Conservation (phyloP, 2,797 vertebrate species). For the Centroberyx gerrardi region DNA sequence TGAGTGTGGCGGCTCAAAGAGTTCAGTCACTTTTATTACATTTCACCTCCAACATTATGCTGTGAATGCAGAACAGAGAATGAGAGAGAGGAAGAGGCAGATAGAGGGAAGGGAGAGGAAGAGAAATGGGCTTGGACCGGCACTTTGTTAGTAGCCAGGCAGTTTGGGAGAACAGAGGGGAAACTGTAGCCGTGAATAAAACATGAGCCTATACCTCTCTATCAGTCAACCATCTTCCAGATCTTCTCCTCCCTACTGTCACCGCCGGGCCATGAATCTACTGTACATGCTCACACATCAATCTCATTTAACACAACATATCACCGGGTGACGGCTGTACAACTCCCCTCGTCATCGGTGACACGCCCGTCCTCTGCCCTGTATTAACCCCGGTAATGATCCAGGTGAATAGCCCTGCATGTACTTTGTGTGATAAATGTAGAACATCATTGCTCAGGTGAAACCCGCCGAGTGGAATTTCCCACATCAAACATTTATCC, state of each 20-base stretch:
- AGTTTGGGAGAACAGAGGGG: constrained; percentile 76
- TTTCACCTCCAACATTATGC: constrained; percentile 78
- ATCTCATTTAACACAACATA: constrained; percentile 83
- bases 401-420: constrained; percentile 70
- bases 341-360: constrained; percentile 69
- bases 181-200: constrained; percentile 84
- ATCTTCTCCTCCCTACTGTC: constrained; percentile 72
- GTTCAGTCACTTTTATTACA: constrained; percentile 84
- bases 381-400: constrained; percentile 80
- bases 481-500: constrained; percentile 88
- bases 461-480: constrained; percentile 76
- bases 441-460: constrained; percentile 78
- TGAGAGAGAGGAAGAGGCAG: constrained; percentile 58
- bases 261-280: constrained; percentile 70
- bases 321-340: constrained; percentile 74
- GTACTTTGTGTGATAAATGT: constrained; percentile 79
- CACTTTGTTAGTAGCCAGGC: constrained; percentile 81
- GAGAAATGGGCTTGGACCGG: constrained; percentile 81
- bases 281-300: constrained; percentile 73
- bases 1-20: constrained; percentile 67
- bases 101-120: constrained; percentile 56
- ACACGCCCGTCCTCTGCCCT: constrained; percentile 74
- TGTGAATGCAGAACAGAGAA: constrained; percentile 80
- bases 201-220: constrained; percentile 83
- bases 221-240: constrained; percentile 80